phyloP scores from a whole-genome alignment of 2,888 invertebrate genomes.

The Drosophila rellima region DNA sequence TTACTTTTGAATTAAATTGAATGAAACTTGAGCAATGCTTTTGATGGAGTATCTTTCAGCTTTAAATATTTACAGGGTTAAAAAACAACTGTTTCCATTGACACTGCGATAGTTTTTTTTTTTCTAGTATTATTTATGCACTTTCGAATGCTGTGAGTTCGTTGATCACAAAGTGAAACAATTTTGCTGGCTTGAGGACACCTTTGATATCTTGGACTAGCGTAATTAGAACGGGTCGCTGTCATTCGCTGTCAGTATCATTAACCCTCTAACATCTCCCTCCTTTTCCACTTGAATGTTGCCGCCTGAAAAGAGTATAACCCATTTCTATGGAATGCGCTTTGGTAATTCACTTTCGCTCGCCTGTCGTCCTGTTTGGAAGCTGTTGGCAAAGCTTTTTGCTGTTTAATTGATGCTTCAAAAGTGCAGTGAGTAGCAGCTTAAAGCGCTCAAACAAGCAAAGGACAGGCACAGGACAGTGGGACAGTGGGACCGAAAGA shows the following conservation, averaged over 20 bases:
- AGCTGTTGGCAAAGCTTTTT: conserved; percentile 47
- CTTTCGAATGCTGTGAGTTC: conserved; percentile 17
- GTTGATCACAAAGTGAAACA: conserved; percentile 46
- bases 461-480: conserved; percentile 1
- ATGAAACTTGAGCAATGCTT: no score
- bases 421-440: conserved; percentile 39
- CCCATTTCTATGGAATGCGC: conserved; percentile 15
- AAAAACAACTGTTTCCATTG: not conserved
- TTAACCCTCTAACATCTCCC: not conserved
- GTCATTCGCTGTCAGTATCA: conserved; percentile 20
- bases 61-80: not conserved
- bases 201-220: conserved; percentile 30
- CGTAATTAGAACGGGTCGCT: conserved; percentile 46
- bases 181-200: conserved; percentile 21
- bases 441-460: conserved; percentile 39
- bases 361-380: conserved; percentile 13
- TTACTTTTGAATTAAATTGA: no score
- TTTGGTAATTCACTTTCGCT: conserved; percentile 29
- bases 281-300: not conserved
- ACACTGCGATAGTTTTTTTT: not conserved
- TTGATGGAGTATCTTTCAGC: no score
- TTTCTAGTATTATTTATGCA: not conserved
- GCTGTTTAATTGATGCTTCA: conserved; percentile 66
- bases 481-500: not conserved
- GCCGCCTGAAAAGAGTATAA: not conserved